Evolutionary conservation across 2,888 invertebrate species (phyloP).

Genomic region (Acanthosepion esculentum): DNA sequence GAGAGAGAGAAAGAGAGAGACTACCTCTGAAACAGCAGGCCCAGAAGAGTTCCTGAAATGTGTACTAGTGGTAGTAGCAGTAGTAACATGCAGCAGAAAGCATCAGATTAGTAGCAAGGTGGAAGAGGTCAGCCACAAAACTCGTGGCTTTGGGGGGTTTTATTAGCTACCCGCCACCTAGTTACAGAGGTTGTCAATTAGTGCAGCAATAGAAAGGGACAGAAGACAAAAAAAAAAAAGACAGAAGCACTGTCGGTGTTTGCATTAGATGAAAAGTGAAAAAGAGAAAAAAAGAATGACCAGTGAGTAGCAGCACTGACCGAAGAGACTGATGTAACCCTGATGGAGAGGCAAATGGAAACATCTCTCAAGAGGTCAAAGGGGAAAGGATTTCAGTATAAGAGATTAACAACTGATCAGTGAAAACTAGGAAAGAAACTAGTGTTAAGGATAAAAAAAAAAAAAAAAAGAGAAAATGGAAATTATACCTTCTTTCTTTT

Average conservation of each 20-base stretch:
- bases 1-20: neutral
- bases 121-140: neutral
- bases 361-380: conserved; percentile 15
- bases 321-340: neutral
- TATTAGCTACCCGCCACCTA: neutral
- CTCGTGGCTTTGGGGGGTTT: too few species aligned
- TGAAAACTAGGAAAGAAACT: neutral
- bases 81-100: neutral
- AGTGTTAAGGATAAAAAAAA: neutral
- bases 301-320: neutral
- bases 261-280: neutral
- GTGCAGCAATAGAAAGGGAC: neutral
- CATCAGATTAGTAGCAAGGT: neutral
- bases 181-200: neutral
- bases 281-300: neutral
- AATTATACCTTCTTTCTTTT: conserved; percentile 56
- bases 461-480: neutral
- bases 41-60: neutral
- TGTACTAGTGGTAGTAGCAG: neutral
- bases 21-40: neutral
- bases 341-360: neutral
- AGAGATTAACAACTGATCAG: neutral
- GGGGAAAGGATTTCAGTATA: neutral
- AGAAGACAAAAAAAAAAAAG: neutral
- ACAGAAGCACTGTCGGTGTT: neutral